Evolutionary conservation across 2,888 invertebrate genomes (phyloP).

Genomic region (Dascillus cervinus): DNA sequence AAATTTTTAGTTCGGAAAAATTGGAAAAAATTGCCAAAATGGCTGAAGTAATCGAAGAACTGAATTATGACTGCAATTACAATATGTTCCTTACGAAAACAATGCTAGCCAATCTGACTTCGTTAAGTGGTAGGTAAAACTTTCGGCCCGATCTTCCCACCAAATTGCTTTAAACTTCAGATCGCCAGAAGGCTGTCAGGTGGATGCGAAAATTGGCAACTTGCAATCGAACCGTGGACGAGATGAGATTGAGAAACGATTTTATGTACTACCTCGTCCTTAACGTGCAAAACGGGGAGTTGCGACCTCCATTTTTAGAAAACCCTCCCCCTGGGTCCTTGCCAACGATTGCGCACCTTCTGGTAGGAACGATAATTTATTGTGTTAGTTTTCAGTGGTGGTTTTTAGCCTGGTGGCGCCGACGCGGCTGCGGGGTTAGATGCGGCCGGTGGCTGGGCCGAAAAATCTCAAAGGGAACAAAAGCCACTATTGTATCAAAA

Average conservation of each 20-base stretch:
- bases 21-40: too few species aligned
- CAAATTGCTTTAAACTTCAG: constrained; percentile 27
- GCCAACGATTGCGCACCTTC: constrained; percentile 38
- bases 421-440: constrained; percentile 19
- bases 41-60: constrained; percentile 38
- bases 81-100: constrained; percentile 46
- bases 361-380: constrained; percentile 32
- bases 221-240: constrained; percentile 41
- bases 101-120: constrained; percentile 40
- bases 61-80: constrained; percentile 49
- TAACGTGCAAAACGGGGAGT: constrained; percentile 42
- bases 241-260: constrained; percentile 48
- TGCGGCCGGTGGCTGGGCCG: constrained; percentile 21
- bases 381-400: not conserved
- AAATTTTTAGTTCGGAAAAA: too few species aligned
- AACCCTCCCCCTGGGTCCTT: constrained; percentile 44
- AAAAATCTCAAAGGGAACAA: constrained; percentile 6
- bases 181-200: constrained; percentile 41
- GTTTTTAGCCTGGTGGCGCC: constrained; percentile 34
- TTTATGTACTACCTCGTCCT: constrained; percentile 47
- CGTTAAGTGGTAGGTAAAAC: constrained; percentile 25
- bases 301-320: constrained; percentile 45
- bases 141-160: not conserved
- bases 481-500: constrained; percentile 44
- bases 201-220: constrained; percentile 47